Evolutionary conservation across 1,140 invertebrate genomes (phyloP).

Genomic region (Musca domestica): DNA sequence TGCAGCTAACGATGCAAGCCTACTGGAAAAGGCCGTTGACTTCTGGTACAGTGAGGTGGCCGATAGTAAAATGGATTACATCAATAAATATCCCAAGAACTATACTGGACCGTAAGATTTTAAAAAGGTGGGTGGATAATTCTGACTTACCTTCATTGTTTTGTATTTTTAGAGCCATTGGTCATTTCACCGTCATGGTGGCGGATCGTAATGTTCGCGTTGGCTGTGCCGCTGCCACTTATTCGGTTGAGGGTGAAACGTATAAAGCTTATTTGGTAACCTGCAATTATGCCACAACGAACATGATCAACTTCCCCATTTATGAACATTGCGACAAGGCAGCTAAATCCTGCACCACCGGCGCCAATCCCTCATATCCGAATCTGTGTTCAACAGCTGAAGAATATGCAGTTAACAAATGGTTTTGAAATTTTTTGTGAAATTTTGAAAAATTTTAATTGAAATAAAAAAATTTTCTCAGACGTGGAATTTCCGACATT

Average conservation of each 20-base stretch:
- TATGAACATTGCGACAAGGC: slow-evolving; percentile 33
- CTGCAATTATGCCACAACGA: slow-evolving; percentile 47
- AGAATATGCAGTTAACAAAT: slow-evolving; percentile 21
- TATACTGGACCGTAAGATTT: background rate
- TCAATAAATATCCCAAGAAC: slow-evolving; percentile 9
- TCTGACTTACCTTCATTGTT: too few species aligned
- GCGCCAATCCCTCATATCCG: slow-evolving; percentile 36
- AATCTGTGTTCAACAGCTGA: slow-evolving; percentile 42
- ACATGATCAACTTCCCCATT: slow-evolving; percentile 38
- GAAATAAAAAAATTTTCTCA: too few species aligned
- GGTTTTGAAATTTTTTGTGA: too few species aligned
- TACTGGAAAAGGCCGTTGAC: slow-evolving; percentile 21
- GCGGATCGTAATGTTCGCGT: slow-evolving; percentile 44
- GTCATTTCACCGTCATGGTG: slow-evolving; percentile 45
- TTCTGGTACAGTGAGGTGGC: slow-evolving; percentile 27
- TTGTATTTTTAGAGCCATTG: slow-evolving; percentile 32
- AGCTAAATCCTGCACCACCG: slow-evolving; percentile 40
- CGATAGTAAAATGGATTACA: background rate
- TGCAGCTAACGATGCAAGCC: too few species aligned
- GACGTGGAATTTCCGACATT: too few species aligned
- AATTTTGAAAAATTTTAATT: too few species aligned
- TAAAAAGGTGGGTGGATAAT: slow-evolving; percentile 25
- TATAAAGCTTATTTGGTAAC: slow-evolving; percentile 39
- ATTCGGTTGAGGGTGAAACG: too few species aligned
- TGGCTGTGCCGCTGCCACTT: too few species aligned